Base-by-base conservation (phyloP, 2,797 vertebrate species). In the Cyclura pinguis region DNA sequence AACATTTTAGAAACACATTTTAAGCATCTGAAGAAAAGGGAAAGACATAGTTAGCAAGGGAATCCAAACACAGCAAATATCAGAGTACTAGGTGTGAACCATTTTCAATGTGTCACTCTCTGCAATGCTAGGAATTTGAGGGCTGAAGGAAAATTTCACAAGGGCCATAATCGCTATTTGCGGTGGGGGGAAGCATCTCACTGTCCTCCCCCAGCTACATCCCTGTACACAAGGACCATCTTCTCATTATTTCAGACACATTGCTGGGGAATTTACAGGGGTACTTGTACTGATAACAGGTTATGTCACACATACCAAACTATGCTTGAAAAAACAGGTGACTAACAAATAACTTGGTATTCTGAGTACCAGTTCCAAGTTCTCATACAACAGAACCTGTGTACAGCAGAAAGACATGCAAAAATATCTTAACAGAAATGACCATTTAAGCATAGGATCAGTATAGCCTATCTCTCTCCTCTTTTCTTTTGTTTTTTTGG, bases 391-490 rank as follows among this genome's bases (percentile, higher is more conserved):
- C 24, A 69, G 8, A 8, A 87, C 8, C n/a, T 24, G 69, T 55
- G 18, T 52, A 73, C 3, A 72, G 27, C 24, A 57, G 35, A 57
- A 32, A 83, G 0, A 83, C 57, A 64, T 87, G 57, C 27, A 87
- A 76, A 69, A 64, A 90, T 67, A 38, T 86, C 29, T 8, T 81
- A 80, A 86, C 22, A 5, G 52, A 89, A 82, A 42, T 59, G n/a
- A 84, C 62, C 35, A 72, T 59, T 81, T 50, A 82, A 73, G 32
- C 32, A 72, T 22, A 80, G 29, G 20, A 85, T 35, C 50, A 55
- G 24, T 20, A 50, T 80, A 52, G 29, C 3, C 18, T 14, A 27
- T 32, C 50, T 55, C 4, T 55, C 8, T 62, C 59, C 5, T 62
- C 14, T 42, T 67, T 29, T 29, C 20, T 85, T 72, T 22, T 84